Conservation (phyloP, 2,797 vertebrate species). For the Oophaga sylvatica region DNA sequence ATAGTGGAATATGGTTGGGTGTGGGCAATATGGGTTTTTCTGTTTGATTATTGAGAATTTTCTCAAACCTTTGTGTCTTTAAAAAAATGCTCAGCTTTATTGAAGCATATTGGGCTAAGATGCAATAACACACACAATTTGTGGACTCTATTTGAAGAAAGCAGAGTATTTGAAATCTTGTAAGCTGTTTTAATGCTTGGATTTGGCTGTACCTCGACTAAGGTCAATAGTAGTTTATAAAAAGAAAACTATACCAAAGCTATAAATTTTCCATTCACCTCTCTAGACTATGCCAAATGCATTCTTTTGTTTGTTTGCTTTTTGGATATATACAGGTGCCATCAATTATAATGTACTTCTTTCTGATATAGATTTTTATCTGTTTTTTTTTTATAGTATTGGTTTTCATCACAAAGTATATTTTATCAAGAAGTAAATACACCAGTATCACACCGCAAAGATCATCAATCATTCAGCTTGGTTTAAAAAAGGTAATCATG, state of each 20-base stretch:
- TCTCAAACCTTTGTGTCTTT: too few species aligned
- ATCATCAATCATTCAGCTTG: constrained; percentile 59
- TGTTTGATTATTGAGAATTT: too few species aligned
- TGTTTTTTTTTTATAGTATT: constrained; percentile 23
- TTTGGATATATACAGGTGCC: constrained; percentile 11
- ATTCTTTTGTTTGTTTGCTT: background rate
- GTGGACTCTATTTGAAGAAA: too few species aligned
- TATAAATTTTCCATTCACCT: background rate
- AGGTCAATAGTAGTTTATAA: background rate
- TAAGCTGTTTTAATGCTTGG: background rate
- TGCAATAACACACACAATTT: too few species aligned
- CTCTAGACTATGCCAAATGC: background rate
- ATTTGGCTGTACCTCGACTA: background rate
- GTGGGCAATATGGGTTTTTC: too few species aligned
- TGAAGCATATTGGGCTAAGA: too few species aligned
- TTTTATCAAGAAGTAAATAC: constrained; percentile 58
- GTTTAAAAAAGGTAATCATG: constrained; percentile 60
- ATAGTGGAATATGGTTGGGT: too few species aligned
- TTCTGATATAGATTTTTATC: constrained; percentile 34
- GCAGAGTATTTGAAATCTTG: too few species aligned
- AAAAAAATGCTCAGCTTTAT: too few species aligned
- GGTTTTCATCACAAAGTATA: constrained; percentile 20
- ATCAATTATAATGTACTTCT: constrained; percentile 47
- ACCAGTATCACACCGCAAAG: constrained; percentile 43
- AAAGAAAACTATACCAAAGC: background rate